Percentiles rank a stretch among this genome's conserved stretches.
Evolutionary conservation across 2,113 vertebrate genomes (phyloP).

Genomic region (Pterocles burchelli): DNA sequence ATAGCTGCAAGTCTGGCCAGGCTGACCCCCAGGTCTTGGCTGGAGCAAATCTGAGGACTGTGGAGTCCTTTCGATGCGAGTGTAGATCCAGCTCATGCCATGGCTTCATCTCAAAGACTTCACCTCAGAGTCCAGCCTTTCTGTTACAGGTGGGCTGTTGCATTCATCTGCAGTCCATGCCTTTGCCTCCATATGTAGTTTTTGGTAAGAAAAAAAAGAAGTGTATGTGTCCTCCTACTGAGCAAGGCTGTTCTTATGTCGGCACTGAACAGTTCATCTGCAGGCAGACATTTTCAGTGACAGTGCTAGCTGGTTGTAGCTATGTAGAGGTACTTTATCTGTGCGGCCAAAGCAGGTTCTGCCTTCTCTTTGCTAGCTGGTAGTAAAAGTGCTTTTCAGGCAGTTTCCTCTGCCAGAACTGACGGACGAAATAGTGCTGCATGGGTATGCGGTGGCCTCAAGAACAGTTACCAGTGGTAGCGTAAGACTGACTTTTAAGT

Average conservation of each 20-base stretch:
- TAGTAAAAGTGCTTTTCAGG: background rate
- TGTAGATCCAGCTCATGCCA: background rate
- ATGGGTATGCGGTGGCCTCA: background rate
- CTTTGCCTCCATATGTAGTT: background rate
- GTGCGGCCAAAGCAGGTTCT: background rate
- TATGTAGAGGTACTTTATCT: background rate
- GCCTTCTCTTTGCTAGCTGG: background rate
- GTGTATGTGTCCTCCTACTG: background rate
- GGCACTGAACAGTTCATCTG: background rate
- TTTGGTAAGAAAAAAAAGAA: background rate
- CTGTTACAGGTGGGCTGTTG: background rate
- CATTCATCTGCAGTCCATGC: background rate
- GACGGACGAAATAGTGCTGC: background rate
- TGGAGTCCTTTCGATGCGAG: background rate
- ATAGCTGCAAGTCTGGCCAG: background rate
- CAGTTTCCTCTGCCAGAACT: background rate
- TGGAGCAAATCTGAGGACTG: background rate
- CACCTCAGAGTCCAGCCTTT: background rate
- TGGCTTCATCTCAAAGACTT: background rate
- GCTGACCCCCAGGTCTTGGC: background rate
- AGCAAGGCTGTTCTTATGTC: background rate
- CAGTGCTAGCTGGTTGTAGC: background rate
- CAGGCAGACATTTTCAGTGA: background rate
- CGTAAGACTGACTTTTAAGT: background rate
- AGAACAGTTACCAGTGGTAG: background rate